A percentile compares a stretch with the other conserved stretches of the same genome.
These are phyloP conservation scores for Decapterus maruadsi DNA, from an alignment of 2,797 vertebrate species.

Conservation along the genomic window DNA sequence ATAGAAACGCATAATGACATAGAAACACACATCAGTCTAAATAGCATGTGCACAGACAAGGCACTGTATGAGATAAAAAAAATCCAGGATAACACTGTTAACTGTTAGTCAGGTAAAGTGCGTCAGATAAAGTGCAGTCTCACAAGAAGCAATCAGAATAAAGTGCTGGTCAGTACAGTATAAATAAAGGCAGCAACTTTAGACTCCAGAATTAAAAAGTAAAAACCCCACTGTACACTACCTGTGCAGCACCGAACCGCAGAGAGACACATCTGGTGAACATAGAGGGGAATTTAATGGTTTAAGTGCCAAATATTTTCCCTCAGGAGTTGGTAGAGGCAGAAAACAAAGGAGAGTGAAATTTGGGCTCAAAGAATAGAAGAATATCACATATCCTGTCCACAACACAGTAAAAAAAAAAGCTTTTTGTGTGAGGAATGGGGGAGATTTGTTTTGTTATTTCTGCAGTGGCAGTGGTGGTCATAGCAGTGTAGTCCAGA, in stretches of 20 bases:
- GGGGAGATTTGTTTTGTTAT: neutral
- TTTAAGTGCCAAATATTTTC: conserved; percentile 1
- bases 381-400: neutral
- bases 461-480: neutral
- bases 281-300: neutral
- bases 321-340: neutral
- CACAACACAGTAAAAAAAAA: neutral
- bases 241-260: neutral
- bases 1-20: too few relatives aligned
- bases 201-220: neutral
- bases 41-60: too few relatives aligned
- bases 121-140: too few relatives aligned
- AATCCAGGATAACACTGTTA: too few relatives aligned
- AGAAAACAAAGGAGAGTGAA: neutral
- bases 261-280: neutral
- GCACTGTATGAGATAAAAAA: too few relatives aligned
- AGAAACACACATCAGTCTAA: too few relatives aligned
- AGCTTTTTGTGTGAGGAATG: neutral
- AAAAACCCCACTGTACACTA: neutral
- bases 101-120: too few relatives aligned
- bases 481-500: neutral
- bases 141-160: too few relatives aligned
- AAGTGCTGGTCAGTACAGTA: too few relatives aligned
- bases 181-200: too few relatives aligned
- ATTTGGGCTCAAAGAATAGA: neutral